Base-by-base conservation (phyloP, 1,140 invertebrate species). In the Brachionus koreanus region DNA sequence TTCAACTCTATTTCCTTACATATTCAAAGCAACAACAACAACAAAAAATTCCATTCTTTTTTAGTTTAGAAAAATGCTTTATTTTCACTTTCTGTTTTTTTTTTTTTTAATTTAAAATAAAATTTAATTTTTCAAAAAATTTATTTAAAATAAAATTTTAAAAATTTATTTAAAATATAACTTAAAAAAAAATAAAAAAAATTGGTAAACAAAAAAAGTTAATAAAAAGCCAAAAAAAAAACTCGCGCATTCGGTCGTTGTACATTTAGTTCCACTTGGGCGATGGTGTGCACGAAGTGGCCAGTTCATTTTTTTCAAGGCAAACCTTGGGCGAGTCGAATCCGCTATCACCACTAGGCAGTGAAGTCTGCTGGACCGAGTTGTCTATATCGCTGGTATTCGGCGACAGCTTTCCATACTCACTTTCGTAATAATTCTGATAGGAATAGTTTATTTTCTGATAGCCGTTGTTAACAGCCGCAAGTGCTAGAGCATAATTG, bases 251-350 rank as follows among this genome's bases (percentile, higher is more conserved):
- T 16, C 49, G 49, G 49, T 57, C 49, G 16, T 57, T 57, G 49
- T 57, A 57, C 49, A 57, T 69, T 39, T 23, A 69, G 35, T 37
- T 39, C 65, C 65, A 69, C 43, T 74, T 74, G 16, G 69, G 69
- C 25, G 69, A 74, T 46, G 69, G 42, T 25, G 69, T 74, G 33
- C 42, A 29, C 37, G 69, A 74, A 23, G 39, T 46, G 10, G 37
- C 43, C n/a, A 46, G 23, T 7, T 74, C 69, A 29, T 23, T 49
- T 46, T 23, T 46, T 19, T 74, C 39, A 12, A 74, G 13, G 13
- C 69, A 43, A 43, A 74, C 42, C 43, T 74, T 74, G 39, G 69
- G 69, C 19, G 69, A 74, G 23, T 74, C 69, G 39, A 74, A 74
- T 12, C 69, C 69, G 46, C 69, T 74, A 16, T 74, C 69, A 10